Percentiles rank a stretch among this genome's conserved stretches.
phyloP scores from a whole-genome alignment of 2,888 invertebrate genomes.

The Bombylius discolor region DNA sequence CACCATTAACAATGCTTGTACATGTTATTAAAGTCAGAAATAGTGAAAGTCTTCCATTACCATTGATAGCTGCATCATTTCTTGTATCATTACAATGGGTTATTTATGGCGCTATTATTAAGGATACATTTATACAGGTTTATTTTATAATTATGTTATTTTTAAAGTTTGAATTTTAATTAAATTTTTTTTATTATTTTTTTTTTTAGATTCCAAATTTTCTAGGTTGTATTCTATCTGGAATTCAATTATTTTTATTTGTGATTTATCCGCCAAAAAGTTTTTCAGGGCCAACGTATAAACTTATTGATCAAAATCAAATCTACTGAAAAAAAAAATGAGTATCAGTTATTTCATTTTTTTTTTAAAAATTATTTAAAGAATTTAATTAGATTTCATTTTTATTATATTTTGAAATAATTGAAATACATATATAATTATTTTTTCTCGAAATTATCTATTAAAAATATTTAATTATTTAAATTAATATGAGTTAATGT shows the following conservation, averaged over 20 bases:
- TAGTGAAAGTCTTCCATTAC: slow-evolving; percentile 77
- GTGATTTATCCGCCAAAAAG: slow-evolving; percentile 49
- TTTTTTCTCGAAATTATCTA: too few species aligned
- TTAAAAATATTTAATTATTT: too few species aligned
- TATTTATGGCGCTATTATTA: slow-evolving; percentile 63
- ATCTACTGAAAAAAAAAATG: background rate
- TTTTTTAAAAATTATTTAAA: too few species aligned
- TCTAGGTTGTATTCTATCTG: slow-evolving; percentile 59
- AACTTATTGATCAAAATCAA: slow-evolving; percentile 26
- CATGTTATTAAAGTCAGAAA: slow-evolving; percentile 69
- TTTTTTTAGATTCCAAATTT: slow-evolving; percentile 62
- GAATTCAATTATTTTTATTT: slow-evolving; percentile 64
- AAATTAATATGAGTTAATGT: too few species aligned
- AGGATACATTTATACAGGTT: slow-evolving; percentile 71
- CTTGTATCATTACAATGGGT: slow-evolving; percentile 74
- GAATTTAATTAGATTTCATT: too few species aligned
- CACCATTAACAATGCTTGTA: slow-evolving; percentile 65
- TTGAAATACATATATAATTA: too few species aligned
- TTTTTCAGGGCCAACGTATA: slow-evolving; percentile 32
- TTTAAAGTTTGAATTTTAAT: slow-evolving; percentile 37
- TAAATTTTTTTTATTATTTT: slow-evolving; percentile 2
- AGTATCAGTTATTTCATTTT: too few species aligned
- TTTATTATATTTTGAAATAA: too few species aligned
- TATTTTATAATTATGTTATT: slow-evolving; percentile 14
- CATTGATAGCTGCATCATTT: slow-evolving; percentile 71